Base-by-base conservation (phyloP, 2,888 invertebrate species). In the Drosophila multiciliata region DNA sequence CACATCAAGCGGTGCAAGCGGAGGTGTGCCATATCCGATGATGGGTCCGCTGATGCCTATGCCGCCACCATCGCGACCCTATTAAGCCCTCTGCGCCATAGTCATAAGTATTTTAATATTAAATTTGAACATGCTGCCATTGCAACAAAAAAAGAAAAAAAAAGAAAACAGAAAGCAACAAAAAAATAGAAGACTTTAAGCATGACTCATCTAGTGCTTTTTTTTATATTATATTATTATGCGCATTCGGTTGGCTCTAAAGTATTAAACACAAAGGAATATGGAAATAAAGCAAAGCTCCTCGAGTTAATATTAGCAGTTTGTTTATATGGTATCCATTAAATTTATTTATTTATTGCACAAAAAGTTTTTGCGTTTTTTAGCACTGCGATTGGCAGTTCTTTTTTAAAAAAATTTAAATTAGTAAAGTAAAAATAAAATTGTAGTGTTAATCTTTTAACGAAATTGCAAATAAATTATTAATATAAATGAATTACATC, bases 11-110 rank as follows among this genome's bases (percentile, higher is more conserved):
- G 73, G 73, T 61, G 88, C 29, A 29, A 29, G 29, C 45, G 45
- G 45, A 8, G 45, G 45, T 15, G 45, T 91, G n/a, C 93, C 95
- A 20, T 93, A 93, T 69, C 92, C 93, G 2, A 66, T 91, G 55
- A 70, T 92, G 66, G 96, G 96, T n/a, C 95, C 95, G 0, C 92
- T 96, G 69, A 97, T 97, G 97, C 97, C 97, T 23, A 96, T 97
- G 96, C 96, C 96, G 23, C 96, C 96, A 95, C 96, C 96, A 95
- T 96, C 96, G 15, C 96, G 97, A 95, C 97, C 97, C 9, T 92
- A 88, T 64, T 92, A 49, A 79, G 1, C 5, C 1, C 11, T 17
- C 42, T 8, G 15, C 32, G 8, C 2, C 45, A 23, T 45, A 59
- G 58, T 15, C 11, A 7, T 52, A 35, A 15, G 23, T 12, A 12